A percentile compares a stretch with the other conserved stretches of the same genome.
phyloP scores from a whole-genome alignment of 2,113 vertebrate genomes.

The Corapipo altera region DNA sequence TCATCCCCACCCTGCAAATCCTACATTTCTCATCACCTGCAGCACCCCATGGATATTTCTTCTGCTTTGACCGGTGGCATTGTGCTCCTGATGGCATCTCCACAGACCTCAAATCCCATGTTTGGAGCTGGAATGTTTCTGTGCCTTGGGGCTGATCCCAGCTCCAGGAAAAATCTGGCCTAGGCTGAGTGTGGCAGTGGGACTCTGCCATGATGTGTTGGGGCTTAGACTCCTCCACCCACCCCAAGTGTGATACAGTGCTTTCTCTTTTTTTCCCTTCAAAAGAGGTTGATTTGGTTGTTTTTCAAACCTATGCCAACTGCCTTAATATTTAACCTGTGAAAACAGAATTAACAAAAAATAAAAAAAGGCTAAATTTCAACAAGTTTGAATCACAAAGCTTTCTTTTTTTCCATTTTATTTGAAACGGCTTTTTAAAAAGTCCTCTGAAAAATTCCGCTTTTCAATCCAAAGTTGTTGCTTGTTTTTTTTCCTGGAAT shows the following conservation, averaged over 20 bases:
- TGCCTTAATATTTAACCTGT: not conserved
- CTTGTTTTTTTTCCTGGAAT: not conserved
- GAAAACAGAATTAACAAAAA: not conserved
- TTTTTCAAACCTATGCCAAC: not conserved
- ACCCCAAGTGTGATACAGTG: fast-evolving
- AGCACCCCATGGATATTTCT: not conserved
- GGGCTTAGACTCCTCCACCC: not conserved
- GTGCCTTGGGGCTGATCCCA: not conserved
- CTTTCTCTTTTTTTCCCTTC: not conserved
- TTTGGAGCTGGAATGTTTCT: not conserved
- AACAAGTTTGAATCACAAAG: not conserved
- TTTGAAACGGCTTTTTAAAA: not conserved
- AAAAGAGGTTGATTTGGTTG: not conserved
- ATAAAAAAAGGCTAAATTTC: not conserved
- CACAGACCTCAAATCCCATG: not conserved
- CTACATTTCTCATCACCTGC: not conserved
- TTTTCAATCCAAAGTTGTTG: not conserved
- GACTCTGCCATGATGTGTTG: not conserved
- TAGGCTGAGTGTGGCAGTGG: not conserved
- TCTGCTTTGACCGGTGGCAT: not conserved
- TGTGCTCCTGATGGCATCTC: not conserved
- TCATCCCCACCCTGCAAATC: not conserved
- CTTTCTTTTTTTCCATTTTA: not conserved
- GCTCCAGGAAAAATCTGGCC: not conserved
- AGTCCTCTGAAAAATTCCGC: not conserved